These are phyloP conservation scores for Procambarus clarkii DNA, from an alignment of 1,140 invertebrate genomes.

Conservation along the genomic window DNA sequence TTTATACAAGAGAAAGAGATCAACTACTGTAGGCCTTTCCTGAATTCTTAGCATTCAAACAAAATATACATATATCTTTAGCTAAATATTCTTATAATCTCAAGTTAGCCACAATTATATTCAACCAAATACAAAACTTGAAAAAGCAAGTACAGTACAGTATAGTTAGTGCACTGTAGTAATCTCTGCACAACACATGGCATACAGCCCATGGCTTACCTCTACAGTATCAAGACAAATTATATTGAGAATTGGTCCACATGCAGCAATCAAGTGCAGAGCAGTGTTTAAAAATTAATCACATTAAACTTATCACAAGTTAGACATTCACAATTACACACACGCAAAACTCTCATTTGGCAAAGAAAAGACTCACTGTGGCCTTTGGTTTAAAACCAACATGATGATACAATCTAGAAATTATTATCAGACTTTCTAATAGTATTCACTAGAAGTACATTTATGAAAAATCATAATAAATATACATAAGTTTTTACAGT, in stretches of 20 bases:
- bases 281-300: conserved; percentile 1
- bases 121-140: neutral
- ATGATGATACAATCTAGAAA: neutral
- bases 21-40: neutral
- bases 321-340: neutral
- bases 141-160: too few species aligned
- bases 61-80: conserved; percentile 10
- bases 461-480: neutral
- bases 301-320: conserved; percentile 2
- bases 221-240: neutral
- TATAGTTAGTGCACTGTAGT: neutral
- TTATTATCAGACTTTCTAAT: neutral
- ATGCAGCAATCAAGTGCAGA: conserved; percentile 13
- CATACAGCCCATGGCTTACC: neutral
- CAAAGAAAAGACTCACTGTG: neutral
- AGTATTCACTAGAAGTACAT: neutral
- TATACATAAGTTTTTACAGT: neutral
- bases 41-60: neutral
- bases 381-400: neutral
- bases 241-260: conserved; percentile 7
- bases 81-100: neutral
- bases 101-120: neutral
- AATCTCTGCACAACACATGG: neutral
- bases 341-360: neutral
- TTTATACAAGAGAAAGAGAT: conserved; percentile 6